Base-by-base conservation (phyloP, 2,888 invertebrate species). In the Scaptomyza reducta region DNA sequence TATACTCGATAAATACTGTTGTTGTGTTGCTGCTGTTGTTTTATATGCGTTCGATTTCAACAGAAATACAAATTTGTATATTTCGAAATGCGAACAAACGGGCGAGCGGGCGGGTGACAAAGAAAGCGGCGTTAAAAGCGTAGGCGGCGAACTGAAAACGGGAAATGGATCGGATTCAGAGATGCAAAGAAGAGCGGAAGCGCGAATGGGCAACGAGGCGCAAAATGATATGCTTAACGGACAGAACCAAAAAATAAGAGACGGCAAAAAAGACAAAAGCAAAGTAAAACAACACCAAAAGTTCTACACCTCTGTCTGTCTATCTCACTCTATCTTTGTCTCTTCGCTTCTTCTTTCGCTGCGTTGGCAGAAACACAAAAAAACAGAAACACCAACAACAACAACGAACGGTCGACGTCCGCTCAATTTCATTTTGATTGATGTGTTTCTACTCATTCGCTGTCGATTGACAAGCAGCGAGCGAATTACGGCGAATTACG, bases 221-320 rank as follows among this genome's bases (percentile, higher is more conserved):
- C 84, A 84, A 87, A 87, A 87, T 87, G 66, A 87, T 79, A 81
- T 86, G 72, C 75, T 27, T 40, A 33, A 27, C 41, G 61, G 46
- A 44, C 27, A 58, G 22, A 22, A 22, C n/a, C n/a, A n/a, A n/a
- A 25, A 50, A 33, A 18, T 44, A 47, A 29, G 27, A 31, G 16
- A 13, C 31, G n/a, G 45, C n/a, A 41, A 54, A 60, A 25, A 59
- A 50, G 14, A 38, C 38, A 51, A 25, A 44, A 18, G 50, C 31
- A 31, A 57, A 33, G 22, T 22, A 2, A 22, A 22, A 22, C 22
- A 49, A 42, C 49, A 54, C 53, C 40, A n/a, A 22, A 49, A 45
- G 50, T 46, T 69, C 58, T 62, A 42, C 35, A 16, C 41, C 18
- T 31, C 6, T 27, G 40, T 38, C 29, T 33, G 14, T 55, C 33